Base-by-base conservation (phyloP, 1,140 invertebrate species). In the Drosophila yakuba region DNA sequence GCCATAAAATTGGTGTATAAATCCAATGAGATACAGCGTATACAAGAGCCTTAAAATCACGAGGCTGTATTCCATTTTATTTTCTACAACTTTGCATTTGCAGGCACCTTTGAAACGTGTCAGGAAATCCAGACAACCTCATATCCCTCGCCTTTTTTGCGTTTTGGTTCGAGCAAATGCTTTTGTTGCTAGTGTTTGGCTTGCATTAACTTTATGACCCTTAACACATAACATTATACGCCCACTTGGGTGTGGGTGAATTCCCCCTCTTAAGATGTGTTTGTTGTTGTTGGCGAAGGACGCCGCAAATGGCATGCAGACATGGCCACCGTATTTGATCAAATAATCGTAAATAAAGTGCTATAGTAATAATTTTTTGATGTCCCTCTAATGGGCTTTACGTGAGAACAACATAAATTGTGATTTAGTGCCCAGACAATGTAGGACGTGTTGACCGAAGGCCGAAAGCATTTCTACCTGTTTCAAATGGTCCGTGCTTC, bases 311-410 rank as follows among this genome's bases (percentile, higher is more conserved):
- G 68, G 68, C 68, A 72, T 58, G 32, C 64, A 71, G 67, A 69
- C 51, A 71, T 69, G 52, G 73, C 50, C 51, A 39, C 58, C 41
- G 68, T 57, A 78, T 85, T 81, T 89, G 83, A 83, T 82, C 79
- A 88, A 89, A 88, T 88, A 88, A 88, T 83, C 83, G 84, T 88
- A 77, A 88, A 88, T 83, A 88, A 83, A 83, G 79, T 76, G 79
- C 54, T 69, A 73, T 89, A 81, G 83, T 89, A 80, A 88, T 88
- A 74, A 88, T 89, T 88, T 88, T 88, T 88, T 88, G 61, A 88
- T 88, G 72, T 73, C 61, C 51, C 72, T 72, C 76, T 88, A 88
- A 88, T 88, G 83, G 76, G 76, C 77, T 77, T 77, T 88, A 88
- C 83, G 83, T 88, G 83, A 76, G 83, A 69, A 80, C 57, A 82